Conservation (phyloP, 2,797 vertebrate genomes). For the Tympanoctomys barrerae region DNA sequence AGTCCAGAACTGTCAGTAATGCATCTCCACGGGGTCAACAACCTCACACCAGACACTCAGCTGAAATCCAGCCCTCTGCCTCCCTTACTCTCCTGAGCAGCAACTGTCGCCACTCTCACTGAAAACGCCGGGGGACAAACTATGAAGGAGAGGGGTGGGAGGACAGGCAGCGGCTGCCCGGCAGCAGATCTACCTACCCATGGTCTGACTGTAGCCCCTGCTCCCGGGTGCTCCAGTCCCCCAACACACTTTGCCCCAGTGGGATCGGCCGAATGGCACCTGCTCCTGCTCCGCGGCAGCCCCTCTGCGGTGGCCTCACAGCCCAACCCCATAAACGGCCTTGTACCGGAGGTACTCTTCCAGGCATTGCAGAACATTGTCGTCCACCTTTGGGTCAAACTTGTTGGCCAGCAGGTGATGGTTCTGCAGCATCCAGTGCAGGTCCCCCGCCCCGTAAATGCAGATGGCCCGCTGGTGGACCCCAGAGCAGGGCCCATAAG, state of each 20-base stretch:
- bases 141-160: not conserved
- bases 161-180: not conserved
- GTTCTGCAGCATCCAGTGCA: constrained; percentile 92
- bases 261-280: not conserved
- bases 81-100: not conserved
- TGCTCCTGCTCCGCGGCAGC: not conserved
- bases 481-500: constrained; percentile 92
- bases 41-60: not conserved
- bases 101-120: not conserved
- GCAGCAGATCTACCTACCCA: not conserved
- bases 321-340: constrained; percentile 84
- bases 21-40: not conserved
- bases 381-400: constrained; percentile 93
- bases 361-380: constrained; percentile 91
- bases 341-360: constrained; percentile 91
- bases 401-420: constrained; percentile 96
- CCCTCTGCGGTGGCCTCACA: constrained; percentile 70
- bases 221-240: not conserved
- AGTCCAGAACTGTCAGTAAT: not conserved
- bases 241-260: not conserved
- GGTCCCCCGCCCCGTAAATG: constrained; percentile 93
- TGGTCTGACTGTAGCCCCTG: not conserved
- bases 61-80: not conserved
- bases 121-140: not conserved
- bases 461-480: constrained; percentile 89